Base-by-base conservation (phyloP, 2,888 invertebrate genomes). In the Blera fallax region DNA sequence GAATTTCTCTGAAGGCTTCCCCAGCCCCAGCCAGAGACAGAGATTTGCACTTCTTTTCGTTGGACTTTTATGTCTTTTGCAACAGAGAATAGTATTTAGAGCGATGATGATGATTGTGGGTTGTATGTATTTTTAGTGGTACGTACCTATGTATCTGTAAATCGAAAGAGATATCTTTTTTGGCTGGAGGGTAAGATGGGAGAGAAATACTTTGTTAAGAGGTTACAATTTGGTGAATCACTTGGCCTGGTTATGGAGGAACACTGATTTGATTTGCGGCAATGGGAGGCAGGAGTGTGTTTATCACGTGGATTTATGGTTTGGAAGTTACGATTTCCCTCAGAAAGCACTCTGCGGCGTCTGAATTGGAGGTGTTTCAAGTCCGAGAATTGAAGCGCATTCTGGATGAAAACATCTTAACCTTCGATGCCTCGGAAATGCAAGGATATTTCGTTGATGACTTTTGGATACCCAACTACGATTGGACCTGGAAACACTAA, bases 61-160 rank as follows among this genome's bases (percentile, higher is more conserved):
- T 24, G 72, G 29, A 45, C 29, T 72, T 72, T 77, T 82, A 43
- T 54, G 37, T 72, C 52, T 72, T 83, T 77, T 65, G 72, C 43
- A 45, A 50, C 45, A 72, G 43, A 65, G 58, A 72, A 70, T 70
- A 50, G 78, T 72, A 83, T 78, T 78, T 83, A 78, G 77, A 58
- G 78, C 62, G n/a, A 50, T 56, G 70, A 72, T 77, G 83, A 60
- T 83, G 78, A 83, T 83, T 83, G 77, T 32, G 45, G 83, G 83
- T 83, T 77, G 77, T 50, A 43, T 27, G n/a, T n/a, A n/a, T n/a
- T n/a, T 64, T 64, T 18, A 27, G 21, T 54, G 18, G 45, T 52
- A n/a, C n/a, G n/a, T n/a, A n/a, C n/a, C n/a, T n/a, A n/a, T n/a
- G n/a, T n/a, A 34, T 54, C 52, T 70, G 37, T 54, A 58, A 76